phyloP scores from a whole-genome alignment of 2,888 invertebrate species.

The Troglohyphantes excavatus region DNA sequence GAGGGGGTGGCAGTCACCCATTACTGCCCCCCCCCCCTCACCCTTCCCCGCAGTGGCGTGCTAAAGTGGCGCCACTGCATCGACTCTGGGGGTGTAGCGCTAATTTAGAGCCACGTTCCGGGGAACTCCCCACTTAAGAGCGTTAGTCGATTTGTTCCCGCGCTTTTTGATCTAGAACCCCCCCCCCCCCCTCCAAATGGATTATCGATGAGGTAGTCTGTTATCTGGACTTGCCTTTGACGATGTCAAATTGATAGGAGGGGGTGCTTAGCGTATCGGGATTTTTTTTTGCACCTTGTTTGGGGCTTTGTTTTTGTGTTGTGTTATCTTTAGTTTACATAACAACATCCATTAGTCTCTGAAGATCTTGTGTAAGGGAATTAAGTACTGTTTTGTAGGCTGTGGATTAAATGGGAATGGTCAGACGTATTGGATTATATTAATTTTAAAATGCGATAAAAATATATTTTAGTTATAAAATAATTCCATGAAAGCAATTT shows the following conservation, averaged over 20 bases:
- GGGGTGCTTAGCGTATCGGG: constrained; percentile 49
- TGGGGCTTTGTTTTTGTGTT: constrained; percentile 17
- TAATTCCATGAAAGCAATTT: too few species aligned
- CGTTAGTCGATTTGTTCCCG: constrained; percentile 77
- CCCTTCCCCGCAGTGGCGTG: constrained; percentile 68
- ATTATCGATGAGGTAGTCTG: constrained; percentile 74
- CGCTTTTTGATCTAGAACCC: constrained; percentile 69
- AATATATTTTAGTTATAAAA: too few species aligned
- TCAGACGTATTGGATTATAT: too few species aligned
- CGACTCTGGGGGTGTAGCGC: constrained; percentile 65
- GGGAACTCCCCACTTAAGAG: constrained; percentile 67
- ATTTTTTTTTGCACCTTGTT: constrained; percentile 21
- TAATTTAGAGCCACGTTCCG: constrained; percentile 66
- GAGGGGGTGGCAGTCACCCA: background rate
- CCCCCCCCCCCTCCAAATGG: constrained; percentile 67
- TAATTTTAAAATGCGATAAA: too few species aligned
- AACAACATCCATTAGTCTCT: background rate
- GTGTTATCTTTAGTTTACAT: background rate
- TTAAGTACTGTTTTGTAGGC: background rate
- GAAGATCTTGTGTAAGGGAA: background rate
- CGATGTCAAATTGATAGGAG: constrained; percentile 67
- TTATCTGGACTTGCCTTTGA: constrained; percentile 67
- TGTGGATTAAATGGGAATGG: background rate
- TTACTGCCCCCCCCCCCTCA: constrained; percentile 35
- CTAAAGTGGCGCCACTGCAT: constrained; percentile 77